Evolutionary conservation across 2,797 vertebrate genomes (phyloP), one percentile per base, ranked within the genome.

Genomic region (Tapirus indicus): DNA sequence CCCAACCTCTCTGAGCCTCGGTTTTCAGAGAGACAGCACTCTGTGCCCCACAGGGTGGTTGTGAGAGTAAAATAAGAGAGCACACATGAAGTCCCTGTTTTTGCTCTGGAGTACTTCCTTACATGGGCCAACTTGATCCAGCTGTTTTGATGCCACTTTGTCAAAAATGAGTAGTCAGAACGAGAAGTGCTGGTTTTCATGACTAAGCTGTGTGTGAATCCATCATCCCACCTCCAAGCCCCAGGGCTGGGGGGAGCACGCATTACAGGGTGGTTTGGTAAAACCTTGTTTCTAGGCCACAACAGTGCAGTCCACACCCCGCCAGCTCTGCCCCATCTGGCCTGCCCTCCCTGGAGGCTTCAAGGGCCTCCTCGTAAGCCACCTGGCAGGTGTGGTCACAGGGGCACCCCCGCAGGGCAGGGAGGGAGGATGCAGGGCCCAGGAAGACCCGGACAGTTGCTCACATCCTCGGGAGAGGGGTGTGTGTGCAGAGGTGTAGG

Each of bases 251-350:
- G 27, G 38, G 64, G 35, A 69, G 56, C 32, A 1, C 7, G 56
- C 32, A 16, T 18, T n/a, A 87, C 32, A 12, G 83, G 68, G 56
- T 2, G 29, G 5, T 77, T 82, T 29, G 83, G 32, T 44, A 79
- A 88, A 80, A 56, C 41, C 69, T 94, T 21, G 86, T 89, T 96
- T 95, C 49, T 29, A 82, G 56, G 49, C 35, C n/a, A 75, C 58
- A 16, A 12, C 32, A 77, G 72, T 89, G 83, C 44, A 74, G 25
- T 12, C 52, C 78, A 86, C 56, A 64, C 32, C 29, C 52, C 14
- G 6, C 44, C 20, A 8, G 5, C 20, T 64, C 14, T 71, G 74
- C 47, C 23, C 52, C 29, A 44, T 75, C 93, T 2, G 1, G 49
- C 27, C 23, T 54, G 79, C 21, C 64, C 44, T 90, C 60, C 78